phyloP scores from a whole-genome alignment of 2,113 vertebrate species.

The Ancistrus triradiatus region DNA sequence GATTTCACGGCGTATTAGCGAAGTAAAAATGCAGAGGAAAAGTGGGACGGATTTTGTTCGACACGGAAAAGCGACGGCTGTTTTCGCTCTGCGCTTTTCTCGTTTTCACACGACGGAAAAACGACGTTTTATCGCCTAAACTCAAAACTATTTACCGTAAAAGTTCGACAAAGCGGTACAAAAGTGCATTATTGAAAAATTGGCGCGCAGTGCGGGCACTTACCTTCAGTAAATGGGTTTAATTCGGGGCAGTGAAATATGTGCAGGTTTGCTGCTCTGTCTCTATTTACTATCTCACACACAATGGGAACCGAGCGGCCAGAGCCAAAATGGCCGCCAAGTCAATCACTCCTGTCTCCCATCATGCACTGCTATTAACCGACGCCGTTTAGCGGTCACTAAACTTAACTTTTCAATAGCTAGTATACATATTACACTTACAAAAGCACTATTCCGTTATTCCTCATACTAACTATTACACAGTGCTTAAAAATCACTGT shows the following conservation, averaged over 20 bases:
- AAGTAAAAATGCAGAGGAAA: constrained; percentile 45
- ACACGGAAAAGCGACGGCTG: constrained; percentile 52
- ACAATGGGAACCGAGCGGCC: constrained; percentile 70
- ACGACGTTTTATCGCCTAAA: constrained; percentile 42
- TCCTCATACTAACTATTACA: no score
- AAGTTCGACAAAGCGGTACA: constrained; percentile 41
- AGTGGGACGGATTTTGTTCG: constrained; percentile 55
- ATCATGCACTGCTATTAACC: constrained; percentile 61
- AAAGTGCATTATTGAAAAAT: not conserved
- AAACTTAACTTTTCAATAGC: no score
- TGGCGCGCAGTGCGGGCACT: constrained; percentile 37
- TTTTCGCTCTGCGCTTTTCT: constrained; percentile 52
- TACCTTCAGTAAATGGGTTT: constrained; percentile 57
- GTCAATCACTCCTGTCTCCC: constrained; percentile 73
- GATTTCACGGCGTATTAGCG: constrained; percentile 39
- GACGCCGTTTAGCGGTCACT: not conserved
- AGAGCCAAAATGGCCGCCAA: constrained; percentile 72
- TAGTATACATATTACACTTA: no score
- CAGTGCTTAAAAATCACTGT: no score
- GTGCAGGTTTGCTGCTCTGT: constrained; percentile 65
- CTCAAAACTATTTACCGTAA: constrained; percentile 24
- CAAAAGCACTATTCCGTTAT: no score
- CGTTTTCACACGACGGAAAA: constrained; percentile 54
- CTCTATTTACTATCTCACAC: constrained; percentile 76
- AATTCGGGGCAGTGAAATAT: constrained; percentile 51